Evolutionary conservation across 1,140 invertebrate species (phyloP).

Genomic region (Ericerus pela): DNA sequence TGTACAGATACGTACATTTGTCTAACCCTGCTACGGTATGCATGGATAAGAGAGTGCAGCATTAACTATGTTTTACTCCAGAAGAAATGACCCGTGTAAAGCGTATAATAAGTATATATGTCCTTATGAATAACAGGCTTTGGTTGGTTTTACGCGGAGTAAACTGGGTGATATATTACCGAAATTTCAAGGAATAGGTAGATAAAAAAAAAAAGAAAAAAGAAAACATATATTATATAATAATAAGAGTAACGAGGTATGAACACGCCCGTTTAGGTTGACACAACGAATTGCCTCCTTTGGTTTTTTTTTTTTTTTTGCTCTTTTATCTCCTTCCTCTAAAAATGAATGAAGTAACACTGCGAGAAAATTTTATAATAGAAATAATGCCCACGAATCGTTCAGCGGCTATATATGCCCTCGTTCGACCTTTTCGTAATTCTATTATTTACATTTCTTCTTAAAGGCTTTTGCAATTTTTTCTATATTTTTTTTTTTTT

Average conservation of each 20-base stretch:
- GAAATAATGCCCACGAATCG: background rate
- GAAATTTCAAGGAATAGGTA: background rate
- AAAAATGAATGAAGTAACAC: slow-evolving; percentile 5
- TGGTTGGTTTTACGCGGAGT: background rate
- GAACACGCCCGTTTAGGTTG: slow-evolving; percentile 10
- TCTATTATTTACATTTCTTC: slow-evolving; percentile 11
- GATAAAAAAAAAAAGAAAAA: too few species aligned
- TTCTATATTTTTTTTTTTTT: background rate
- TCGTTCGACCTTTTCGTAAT: background rate
- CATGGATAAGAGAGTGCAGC: background rate
- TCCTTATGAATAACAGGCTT: too few species aligned
- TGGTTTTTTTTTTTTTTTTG: too few species aligned
- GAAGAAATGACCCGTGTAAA: slow-evolving; percentile 6
- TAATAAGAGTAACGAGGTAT: background rate
- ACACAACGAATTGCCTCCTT: slow-evolving; percentile 10
- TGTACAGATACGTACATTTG: too few species aligned
- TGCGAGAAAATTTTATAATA: slow-evolving; percentile 5
- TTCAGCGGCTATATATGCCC: background rate
- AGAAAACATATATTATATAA: too few species aligned
- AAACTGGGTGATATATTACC: slow-evolving; percentile 8
- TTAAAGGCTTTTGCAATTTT: background rate
- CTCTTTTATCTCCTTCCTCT: slow-evolving; percentile 1
- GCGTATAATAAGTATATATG: too few species aligned
- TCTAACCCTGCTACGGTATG: too few species aligned
- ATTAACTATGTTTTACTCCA: slow-evolving; percentile 6